These are phyloP conservation scores for Drosophila sordidula DNA, from an alignment of 2,888 invertebrate species.

Conservation along the genomic window DNA sequence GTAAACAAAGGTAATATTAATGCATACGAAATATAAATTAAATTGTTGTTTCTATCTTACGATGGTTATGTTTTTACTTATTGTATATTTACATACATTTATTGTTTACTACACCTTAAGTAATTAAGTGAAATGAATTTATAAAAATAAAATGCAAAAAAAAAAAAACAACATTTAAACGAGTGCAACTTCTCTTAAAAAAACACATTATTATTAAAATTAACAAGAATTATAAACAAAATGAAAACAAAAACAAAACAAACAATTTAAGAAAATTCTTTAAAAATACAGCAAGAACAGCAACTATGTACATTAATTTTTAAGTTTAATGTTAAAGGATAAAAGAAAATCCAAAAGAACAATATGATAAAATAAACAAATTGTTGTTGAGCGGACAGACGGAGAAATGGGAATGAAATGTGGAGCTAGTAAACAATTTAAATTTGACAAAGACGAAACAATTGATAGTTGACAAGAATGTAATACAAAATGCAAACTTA, in stretches of 20 bases:
- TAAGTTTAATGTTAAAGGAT: slow-evolving; percentile 64
- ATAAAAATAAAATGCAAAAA: slow-evolving; percentile 48
- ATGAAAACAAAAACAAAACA: slow-evolving; percentile 28
- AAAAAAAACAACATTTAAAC: slow-evolving; percentile 26
- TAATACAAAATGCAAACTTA: slow-evolving; percentile 79
- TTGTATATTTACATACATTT: slow-evolving; percentile 51
- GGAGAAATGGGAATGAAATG: slow-evolving; percentile 11
- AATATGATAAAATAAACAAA: slow-evolving; percentile 31
- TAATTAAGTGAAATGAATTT: slow-evolving; percentile 74
- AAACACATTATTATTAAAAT: slow-evolving; percentile 37
- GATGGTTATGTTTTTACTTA: slow-evolving; percentile 55
- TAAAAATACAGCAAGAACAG: slow-evolving; percentile 19
- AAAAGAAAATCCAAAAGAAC: slow-evolving; percentile 25
- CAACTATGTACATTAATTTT: slow-evolving; percentile 58
- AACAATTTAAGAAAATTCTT: slow-evolving; percentile 33
- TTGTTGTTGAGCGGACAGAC: slow-evolving; percentile 19
- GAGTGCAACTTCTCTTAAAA: slow-evolving; percentile 68
- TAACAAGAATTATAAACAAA: slow-evolving; percentile 31
- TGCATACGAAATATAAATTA: slow-evolving; percentile 58
- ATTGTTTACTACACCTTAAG: slow-evolving; percentile 74
- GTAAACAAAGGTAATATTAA: slow-evolving; percentile 66
- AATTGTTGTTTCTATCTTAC: slow-evolving; percentile 71
- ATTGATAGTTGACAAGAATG: slow-evolving; percentile 54
- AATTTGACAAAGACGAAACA: slow-evolving; percentile 49
- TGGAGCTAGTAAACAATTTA: slow-evolving; percentile 36